phyloP scores from a whole-genome alignment of 2,113 vertebrate genomes.

The Ophiodon elongatus region DNA sequence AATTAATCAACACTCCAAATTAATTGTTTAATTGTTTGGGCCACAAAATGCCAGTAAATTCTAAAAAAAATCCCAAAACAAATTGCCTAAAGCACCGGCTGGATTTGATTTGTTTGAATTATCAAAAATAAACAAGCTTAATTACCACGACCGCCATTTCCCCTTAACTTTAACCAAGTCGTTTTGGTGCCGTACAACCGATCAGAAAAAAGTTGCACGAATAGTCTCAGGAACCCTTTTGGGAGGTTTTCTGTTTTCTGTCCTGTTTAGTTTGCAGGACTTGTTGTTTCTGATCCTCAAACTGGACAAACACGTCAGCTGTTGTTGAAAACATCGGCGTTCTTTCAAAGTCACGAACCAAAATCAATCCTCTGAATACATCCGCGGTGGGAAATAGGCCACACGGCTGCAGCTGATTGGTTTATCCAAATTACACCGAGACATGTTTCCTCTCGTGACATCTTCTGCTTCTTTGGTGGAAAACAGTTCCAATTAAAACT shows the following conservation, averaged over 20 bases:
- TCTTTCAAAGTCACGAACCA: neutral
- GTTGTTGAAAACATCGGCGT: neutral
- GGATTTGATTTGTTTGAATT: neutral
- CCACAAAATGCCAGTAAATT: neutral
- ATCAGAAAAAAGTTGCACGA: neutral
- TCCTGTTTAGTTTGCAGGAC: too few species aligned
- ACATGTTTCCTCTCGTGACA: neutral
- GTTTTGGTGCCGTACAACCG: neutral
- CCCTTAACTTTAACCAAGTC: neutral
- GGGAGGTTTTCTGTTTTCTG: too few species aligned
- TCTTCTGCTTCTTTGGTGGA: neutral
- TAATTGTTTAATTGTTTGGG: neutral
- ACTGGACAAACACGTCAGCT: neutral
- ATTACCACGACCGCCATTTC: neutral
- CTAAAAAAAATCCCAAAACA: neutral
- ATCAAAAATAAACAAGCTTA: neutral
- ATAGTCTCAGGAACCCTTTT: too few species aligned
- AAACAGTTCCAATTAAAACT: neutral
- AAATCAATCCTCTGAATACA: neutral
- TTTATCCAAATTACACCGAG: neutral
- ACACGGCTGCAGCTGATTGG: neutral
- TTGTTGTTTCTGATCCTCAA: neutral
- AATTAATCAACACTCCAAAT: neutral
- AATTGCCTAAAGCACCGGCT: too few species aligned
- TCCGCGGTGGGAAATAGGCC: neutral